Percentiles rank a stretch among this genome's conserved stretches.
Conservation (phyloP, 2,797 vertebrate genomes). For the Astyanax mexicanus region DNA sequence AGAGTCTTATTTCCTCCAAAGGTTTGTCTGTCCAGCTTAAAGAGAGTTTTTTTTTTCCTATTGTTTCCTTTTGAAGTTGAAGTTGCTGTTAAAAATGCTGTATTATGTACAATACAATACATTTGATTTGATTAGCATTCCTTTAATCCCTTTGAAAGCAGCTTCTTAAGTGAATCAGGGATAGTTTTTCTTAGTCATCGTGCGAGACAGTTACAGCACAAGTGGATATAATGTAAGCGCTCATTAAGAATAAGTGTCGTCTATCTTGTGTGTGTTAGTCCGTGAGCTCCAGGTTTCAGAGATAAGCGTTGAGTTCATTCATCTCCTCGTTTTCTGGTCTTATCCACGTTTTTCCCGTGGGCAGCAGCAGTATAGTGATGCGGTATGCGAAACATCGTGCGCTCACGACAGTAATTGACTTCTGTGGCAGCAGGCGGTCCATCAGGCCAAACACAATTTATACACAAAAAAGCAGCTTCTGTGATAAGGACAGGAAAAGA, state of each 20-base stretch:
- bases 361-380: conserved; percentile 5
- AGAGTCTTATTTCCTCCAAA: too few relatives aligned
- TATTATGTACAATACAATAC: too few relatives aligned
- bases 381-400: conserved; percentile 3
- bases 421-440: conserved; percentile 5
- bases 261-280: too few relatives aligned
- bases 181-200: neutral
- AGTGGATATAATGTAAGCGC: neutral
- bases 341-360: conserved; percentile 6
- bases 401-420: conserved; percentile 36
- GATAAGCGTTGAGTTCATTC: neutral
- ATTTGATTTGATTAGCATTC: too few relatives aligned
- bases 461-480: conserved; percentile 25
- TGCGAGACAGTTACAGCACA: neutral
- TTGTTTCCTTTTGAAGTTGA: too few relatives aligned
- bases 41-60: too few relatives aligned
- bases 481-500: conserved; percentile 16
- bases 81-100: too few relatives aligned
- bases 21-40: too few relatives aligned
- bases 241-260: neutral
- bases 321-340: conserved; percentile 20
- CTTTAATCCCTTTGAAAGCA: too few relatives aligned
- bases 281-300: neutral
- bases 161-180: neutral
- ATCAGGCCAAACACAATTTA: conserved; percentile 25